Conservation (phyloP, 2,113 vertebrate species). For the Columbina picui region DNA sequence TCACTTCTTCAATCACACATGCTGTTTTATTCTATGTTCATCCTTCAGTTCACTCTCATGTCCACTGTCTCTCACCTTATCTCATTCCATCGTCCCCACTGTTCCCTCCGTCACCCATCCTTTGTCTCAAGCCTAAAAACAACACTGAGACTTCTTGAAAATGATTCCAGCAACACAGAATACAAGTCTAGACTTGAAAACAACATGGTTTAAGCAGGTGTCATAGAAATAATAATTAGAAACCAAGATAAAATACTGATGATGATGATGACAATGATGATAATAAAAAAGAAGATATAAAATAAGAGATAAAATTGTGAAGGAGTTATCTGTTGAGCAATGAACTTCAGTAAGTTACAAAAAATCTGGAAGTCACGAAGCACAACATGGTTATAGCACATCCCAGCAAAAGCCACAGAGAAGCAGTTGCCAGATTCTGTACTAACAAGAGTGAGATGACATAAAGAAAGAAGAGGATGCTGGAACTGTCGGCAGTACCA, state of each 20-base stretch:
- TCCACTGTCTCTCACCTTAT: not conserved
- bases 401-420: not conserved
- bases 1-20: not conserved
- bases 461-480: not conserved
- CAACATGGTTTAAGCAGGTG: not conserved
- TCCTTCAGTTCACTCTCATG: not conserved
- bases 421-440: not conserved
- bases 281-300: not conserved
- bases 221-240: not conserved
- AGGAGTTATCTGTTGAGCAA: not conserved
- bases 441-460: not conserved
- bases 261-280: accelerated
- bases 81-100: not conserved
- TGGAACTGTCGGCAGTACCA: not conserved
- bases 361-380: not conserved
- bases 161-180: not conserved
- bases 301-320: not conserved
- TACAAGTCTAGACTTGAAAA: not conserved
- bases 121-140: not conserved
- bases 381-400: not conserved
- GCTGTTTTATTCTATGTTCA: not conserved
- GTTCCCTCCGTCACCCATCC: not conserved
- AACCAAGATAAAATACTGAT: not conserved
- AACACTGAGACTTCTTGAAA: not conserved
- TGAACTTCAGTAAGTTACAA: not conserved